Base-by-base conservation (phyloP, 1,140 invertebrate genomes). In the Formica exsecta region DNA sequence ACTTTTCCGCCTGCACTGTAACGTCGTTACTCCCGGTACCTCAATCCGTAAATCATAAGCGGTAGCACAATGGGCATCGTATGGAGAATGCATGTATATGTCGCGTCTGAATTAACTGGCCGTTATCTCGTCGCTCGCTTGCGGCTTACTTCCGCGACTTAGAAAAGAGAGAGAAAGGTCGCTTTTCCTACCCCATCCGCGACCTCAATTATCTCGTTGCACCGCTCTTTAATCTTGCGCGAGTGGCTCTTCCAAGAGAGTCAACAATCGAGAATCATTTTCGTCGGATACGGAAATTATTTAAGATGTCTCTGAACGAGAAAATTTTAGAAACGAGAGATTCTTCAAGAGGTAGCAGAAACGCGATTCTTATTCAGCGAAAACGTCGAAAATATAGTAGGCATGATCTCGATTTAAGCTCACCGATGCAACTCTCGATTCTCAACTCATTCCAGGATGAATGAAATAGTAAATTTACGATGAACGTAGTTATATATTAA, bases 31-130 rank as follows among this genome's bases (percentile, higher is more conserved):
- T 62, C 6, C 25, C n/a, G 38, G 6, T 36, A 74, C 29, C 44
- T 13, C 79, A 36, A 83, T 83, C 54, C 54, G 68, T 83, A 83
- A 83, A 83, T 83, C 79, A 83, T 74, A 62, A 59, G 68, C 29
- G 38, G 25, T 81, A 73, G 38, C 79, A 81, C 79, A 81, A 74
- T 83, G 54, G 71, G 54, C 29, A 73, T 41, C 79, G 79, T 70
- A 16, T 36, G n/a, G n/a, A 19, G 66, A 83, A 32, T 41, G 19
- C 44, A 51, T 51, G 48, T 51, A 51, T 19, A n/a, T 61, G 68
- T 74, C 77, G 70, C 48, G 48, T 70, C 68, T 74, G 48, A 83
- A 61, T 83, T 74, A 74, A n/a, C 38, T 38, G 54, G 19, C 19
- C 19, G 59, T 81, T 81, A 81, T 41, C 29, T 71, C 68, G 54